Conservation (phyloP, 2,113 vertebrate species). For the Rissa tridactyla region DNA sequence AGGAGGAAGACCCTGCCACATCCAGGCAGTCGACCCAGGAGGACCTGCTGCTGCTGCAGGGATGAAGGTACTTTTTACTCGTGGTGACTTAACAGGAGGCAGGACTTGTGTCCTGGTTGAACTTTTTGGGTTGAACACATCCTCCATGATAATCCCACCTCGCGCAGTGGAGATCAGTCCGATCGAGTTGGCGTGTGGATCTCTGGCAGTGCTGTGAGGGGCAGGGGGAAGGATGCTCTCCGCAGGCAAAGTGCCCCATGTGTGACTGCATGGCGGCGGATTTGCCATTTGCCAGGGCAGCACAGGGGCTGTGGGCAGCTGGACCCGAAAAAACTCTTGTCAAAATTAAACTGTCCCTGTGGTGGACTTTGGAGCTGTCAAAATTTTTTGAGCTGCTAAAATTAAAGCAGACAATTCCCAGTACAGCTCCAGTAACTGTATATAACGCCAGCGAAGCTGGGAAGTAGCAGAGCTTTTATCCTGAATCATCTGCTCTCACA, state of each 20-base stretch:
- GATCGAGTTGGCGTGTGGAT: fast-evolving
- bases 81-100: background rate
- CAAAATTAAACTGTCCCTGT: background rate
- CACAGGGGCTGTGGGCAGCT: background rate
- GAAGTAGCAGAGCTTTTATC: background rate
- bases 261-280: background rate
- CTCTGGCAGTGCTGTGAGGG: background rate
- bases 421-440: background rate
- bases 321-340: background rate
- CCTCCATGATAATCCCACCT: background rate
- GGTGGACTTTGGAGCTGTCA: background rate
- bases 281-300: background rate
- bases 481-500: background rate
- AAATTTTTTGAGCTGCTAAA: background rate
- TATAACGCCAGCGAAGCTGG: background rate
- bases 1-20: conserved; percentile 82
- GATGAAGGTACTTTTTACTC: conserved; percentile 76
- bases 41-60: conserved; percentile 87
- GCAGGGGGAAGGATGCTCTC: background rate
- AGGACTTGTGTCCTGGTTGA: background rate
- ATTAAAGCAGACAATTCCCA: background rate
- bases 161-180: background rate
- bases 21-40: conserved; percentile 88
- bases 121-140: background rate
- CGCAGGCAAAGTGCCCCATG: fast-evolving